Conservation (phyloP, 2,888 invertebrate species). For the Eupithecia dodoneata region DNA sequence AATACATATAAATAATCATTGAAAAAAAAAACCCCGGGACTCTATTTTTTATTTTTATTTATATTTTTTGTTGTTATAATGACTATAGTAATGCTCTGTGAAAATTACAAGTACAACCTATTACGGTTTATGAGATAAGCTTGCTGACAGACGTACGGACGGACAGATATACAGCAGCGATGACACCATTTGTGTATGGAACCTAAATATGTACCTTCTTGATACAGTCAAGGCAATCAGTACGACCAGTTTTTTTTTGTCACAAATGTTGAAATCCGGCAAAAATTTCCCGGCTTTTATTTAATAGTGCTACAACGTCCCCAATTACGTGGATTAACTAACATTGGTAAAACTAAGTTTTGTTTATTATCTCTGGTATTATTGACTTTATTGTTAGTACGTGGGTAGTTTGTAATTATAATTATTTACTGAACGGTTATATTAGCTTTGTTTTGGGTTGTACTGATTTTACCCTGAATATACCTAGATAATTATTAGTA, state of each 20-base stretch:
- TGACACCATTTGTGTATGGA: too few relatives aligned
- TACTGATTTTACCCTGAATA: neutral
- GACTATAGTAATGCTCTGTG: too few relatives aligned
- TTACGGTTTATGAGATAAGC: too few relatives aligned
- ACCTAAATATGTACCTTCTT: neutral
- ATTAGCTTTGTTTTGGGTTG: constrained; percentile 36
- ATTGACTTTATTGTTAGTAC: constrained; percentile 30
- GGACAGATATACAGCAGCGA: too few relatives aligned
- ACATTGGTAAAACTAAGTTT: constrained; percentile 46
- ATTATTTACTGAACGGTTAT: constrained; percentile 35
- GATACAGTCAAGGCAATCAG: neutral
- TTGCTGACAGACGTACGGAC: too few relatives aligned
- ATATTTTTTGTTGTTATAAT: too few relatives aligned
- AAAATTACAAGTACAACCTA: too few relatives aligned
- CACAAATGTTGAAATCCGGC: neutral
- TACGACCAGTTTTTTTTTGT: too few relatives aligned
- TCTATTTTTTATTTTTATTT: too few relatives aligned
- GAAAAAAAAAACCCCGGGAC: neutral
- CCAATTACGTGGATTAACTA: constrained; percentile 46
- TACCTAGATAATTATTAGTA: neutral
- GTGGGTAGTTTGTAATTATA: constrained; percentile 25
- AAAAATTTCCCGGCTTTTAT: constrained; percentile 9
- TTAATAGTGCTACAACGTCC: neutral
- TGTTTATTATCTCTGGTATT: constrained; percentile 39
- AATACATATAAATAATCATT: too few relatives aligned